Percentiles rank a stretch among this genome's conserved stretches.
Evolutionary conservation across 2,113 vertebrate species (phyloP).

Genomic region (Halcyon senegalensis): DNA sequence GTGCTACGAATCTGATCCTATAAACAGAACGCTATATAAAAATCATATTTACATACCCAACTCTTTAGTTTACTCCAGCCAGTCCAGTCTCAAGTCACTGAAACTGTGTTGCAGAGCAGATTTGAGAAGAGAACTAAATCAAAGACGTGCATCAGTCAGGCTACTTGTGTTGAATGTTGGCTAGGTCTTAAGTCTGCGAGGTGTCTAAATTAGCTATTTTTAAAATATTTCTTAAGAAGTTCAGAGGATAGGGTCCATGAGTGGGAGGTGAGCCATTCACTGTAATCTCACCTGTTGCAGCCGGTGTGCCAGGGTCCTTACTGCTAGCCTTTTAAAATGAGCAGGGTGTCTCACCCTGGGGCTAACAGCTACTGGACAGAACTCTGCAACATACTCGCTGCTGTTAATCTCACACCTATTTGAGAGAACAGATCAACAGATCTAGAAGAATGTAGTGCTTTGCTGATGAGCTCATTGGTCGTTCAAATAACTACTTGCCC

Average conservation of each 20-base stretch:
- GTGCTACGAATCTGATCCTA: neutral
- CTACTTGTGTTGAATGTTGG: neutral
- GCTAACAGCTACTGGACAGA: neutral
- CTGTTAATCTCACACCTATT: conserved; percentile 21
- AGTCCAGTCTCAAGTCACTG: neutral
- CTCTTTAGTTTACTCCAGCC: neutral
- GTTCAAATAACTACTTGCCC: conserved; percentile 22
- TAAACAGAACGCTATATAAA: neutral
- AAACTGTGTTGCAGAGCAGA: neutral
- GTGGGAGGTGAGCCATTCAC: neutral
- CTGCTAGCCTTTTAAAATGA: conserved; percentile 47
- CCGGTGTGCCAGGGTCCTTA: neutral
- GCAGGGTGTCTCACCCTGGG: conserved; percentile 17
- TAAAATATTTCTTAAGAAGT: neutral
- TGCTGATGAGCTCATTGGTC: neutral
- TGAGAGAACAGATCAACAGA: neutral
- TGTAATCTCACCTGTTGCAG: neutral
- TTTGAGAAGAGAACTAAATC: neutral
- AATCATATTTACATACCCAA: neutral
- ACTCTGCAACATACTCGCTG: neutral
- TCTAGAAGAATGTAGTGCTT: neutral
- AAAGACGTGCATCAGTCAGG: neutral
- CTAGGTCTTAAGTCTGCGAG: neutral
- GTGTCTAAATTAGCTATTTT: neutral
- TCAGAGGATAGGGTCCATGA: neutral